phyloP scores from a whole-genome alignment of 1,140 invertebrate genomes.

The Bradynema listronoti region DNA sequence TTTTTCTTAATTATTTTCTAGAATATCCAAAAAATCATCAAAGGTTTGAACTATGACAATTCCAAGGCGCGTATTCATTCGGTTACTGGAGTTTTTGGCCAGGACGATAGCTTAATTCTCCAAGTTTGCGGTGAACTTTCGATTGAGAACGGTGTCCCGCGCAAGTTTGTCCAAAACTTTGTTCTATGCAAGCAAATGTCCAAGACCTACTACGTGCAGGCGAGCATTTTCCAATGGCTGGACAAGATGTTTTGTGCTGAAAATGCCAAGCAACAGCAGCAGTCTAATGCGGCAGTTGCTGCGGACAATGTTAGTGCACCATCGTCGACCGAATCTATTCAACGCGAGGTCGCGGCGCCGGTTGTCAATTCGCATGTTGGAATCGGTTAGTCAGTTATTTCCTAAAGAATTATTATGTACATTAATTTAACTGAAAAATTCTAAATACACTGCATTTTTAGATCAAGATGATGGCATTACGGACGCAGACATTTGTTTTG shows the following conservation, averaged over 20 bases:
- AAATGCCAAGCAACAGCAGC: not conserved
- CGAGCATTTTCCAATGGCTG: conserved; percentile 26
- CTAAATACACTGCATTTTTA: no score
- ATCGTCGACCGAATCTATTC: no score
- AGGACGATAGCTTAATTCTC: conserved; percentile 12
- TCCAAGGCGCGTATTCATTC: conserved; percentile 27
- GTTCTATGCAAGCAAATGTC: conserved; percentile 19
- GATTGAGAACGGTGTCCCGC: conserved; percentile 15
- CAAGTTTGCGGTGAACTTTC: conserved; percentile 32
- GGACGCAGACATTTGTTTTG: no score
- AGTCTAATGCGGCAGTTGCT: conserved; percentile 1
- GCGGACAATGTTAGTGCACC: no score
- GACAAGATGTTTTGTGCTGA: conserved; percentile 18
- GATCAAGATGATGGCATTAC: no score
- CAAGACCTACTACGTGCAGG: conserved; percentile 24
- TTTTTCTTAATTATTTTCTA: not conserved
- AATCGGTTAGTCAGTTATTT: no score
- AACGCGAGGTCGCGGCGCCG: not conserved
- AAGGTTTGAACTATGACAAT: conserved; percentile 15
- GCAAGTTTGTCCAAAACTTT: conserved; percentile 24
- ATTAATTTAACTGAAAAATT: no score
- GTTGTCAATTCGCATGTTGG: not conserved
- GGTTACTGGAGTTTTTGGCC: conserved; percentile 4
- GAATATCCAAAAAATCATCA: conserved; percentile 24
- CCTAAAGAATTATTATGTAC: no score